Base-by-base conservation (phyloP, 2,888 invertebrate species). In the Apamea epomidion region DNA sequence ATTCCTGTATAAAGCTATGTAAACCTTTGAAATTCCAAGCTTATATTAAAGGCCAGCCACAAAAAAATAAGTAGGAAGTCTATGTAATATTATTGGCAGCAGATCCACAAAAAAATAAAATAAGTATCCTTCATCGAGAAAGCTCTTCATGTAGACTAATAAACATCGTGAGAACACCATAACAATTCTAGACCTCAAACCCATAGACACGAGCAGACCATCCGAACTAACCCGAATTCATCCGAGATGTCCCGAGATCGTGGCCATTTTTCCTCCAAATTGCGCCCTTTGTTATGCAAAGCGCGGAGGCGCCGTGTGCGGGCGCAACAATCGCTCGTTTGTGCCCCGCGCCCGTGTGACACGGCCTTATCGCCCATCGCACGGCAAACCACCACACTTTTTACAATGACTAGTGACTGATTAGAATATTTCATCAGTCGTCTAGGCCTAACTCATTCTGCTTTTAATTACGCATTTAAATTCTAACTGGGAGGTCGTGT, bases 271-370 rank as follows among this genome's bases (percentile, higher is more conserved):
- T 96, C 96, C 93, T 96, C 96, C 96, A 96, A 97, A 97, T 96
- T 97, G 96, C 96, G 93, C 93, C 94, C 95, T 97, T 97, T 97
- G 96, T 97, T 96, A 97, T 96, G 97, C 97, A 96, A 96, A 97
- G 96, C 95, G 96, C 95, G 95, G 93, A 92, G 91, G 94, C 96
- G 94, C 96, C 94, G 96, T 97, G 97, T 97, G 97, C 96, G 97
- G 97, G 93, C 95, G 86, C 91, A 93, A 60, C 95, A 93, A 94
- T 93, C 95, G 95, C 92, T 94, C 94, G 95, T 94, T 94, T 94
- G 93, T 93, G 95, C 92, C 92, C 92, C 91, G 91, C 92, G 91
- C 93, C 93, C 93, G 95, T 94, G 95, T 95, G 94, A 95, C 95
- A 93, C 93, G 88, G 92, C 91, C 92, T 95, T 97, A 97, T 97